Conservation (phyloP, 2,113 vertebrate species). For the Neolamprologus kungweensis region DNA sequence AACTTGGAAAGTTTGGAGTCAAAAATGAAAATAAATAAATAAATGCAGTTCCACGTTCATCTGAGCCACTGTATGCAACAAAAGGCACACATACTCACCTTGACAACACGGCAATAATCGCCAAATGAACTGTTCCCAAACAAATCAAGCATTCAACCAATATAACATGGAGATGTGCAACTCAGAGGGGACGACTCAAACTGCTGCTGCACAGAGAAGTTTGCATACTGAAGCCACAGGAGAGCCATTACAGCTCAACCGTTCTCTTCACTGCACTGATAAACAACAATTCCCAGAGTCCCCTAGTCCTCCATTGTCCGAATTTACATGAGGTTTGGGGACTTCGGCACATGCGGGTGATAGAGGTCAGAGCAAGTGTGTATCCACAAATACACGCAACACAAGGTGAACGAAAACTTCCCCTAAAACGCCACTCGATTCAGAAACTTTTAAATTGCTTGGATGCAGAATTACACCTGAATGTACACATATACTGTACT, state of each 20-base stretch:
- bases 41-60: neutral
- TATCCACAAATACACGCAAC: conserved; percentile 8
- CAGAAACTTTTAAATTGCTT: neutral
- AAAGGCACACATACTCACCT: conserved; percentile 45
- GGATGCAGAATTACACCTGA: neutral
- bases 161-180: conserved; percentile 33
- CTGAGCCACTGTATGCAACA: conserved; percentile 6
- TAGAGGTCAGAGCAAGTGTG: conserved; percentile 47
- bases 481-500: neutral
- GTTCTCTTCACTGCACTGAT: conserved; percentile 36
- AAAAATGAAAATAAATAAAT: neutral
- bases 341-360: conserved; percentile 26
- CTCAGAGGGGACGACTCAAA: conserved; percentile 27
- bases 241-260: conserved; percentile 61
- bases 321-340: conserved; percentile 60
- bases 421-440: neutral
- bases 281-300: conserved; percentile 68
- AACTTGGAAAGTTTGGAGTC: neutral
- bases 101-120: conserved; percentile 52
- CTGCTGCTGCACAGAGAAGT: conserved; percentile 45
- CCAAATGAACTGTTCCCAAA: conserved; percentile 42
- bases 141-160: conserved; percentile 53
- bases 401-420: conserved; percentile 7
- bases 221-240: conserved; percentile 50
- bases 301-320: conserved; percentile 43